Percentiles rank a stretch among this genome's conserved stretches.
phyloP scores from a whole-genome alignment of 2,797 vertebrate species.

The Loris lydekkerianus region DNA sequence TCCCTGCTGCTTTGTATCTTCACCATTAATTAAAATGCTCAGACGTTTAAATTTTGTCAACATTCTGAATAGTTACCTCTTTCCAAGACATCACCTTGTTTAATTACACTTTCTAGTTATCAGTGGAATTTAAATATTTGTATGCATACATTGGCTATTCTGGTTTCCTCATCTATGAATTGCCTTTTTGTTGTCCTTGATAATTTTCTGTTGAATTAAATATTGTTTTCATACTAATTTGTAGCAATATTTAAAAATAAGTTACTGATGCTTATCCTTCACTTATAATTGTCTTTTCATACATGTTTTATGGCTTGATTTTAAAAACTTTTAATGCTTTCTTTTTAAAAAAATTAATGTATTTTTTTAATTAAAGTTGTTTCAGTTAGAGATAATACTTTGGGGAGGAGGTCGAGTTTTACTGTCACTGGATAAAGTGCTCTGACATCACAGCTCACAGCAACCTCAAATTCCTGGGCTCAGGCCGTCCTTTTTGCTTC shows the following conservation, averaged over 20 bases:
- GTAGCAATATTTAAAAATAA: not conserved
- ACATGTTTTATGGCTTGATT: not conserved
- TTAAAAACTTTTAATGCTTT: not conserved
- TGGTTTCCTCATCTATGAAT: not conserved
- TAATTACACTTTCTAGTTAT: constrained; percentile 2
- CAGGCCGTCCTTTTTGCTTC: too few species aligned
- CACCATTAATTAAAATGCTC: not conserved
- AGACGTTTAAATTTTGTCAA: not conserved
- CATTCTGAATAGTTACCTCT: not conserved
- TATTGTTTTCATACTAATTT: not conserved
- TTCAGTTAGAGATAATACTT: not conserved
- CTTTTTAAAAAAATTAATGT: constrained; percentile 40
- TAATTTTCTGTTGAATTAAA: not conserved
- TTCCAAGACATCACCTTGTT: not conserved
- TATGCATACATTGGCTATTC: not conserved
- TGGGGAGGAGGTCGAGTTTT: too few species aligned
- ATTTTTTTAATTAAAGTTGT: not conserved
- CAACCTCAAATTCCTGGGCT: too few species aligned
- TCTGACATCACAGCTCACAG: too few species aligned
- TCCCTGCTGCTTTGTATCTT: not conserved
- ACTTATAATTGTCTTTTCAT: not conserved
- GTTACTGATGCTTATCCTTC: not conserved
- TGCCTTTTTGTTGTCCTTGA: not conserved
- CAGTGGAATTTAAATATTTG: not conserved
- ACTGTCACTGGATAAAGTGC: too few species aligned